Conservation (phyloP, 2,113 vertebrate species). For the Malaclemys terrapin region DNA sequence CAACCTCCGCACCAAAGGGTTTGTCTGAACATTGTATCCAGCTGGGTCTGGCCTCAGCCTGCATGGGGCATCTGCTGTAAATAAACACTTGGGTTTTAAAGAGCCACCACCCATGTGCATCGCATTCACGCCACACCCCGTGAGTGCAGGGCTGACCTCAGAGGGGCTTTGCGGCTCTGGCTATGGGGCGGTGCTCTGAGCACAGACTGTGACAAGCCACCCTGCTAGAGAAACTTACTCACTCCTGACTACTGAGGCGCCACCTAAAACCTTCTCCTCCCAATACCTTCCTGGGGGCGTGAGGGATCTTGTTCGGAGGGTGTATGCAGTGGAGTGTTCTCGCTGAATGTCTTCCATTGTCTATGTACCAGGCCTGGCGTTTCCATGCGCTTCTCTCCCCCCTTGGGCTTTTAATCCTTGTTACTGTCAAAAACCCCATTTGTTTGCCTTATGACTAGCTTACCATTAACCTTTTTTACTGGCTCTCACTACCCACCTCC, state of each 20-base stretch:
- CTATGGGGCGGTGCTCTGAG: not conserved
- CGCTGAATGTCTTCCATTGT: not conserved
- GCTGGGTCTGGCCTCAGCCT: not conserved
- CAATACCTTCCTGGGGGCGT: not conserved
- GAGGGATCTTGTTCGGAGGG: not conserved
- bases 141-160: not conserved
- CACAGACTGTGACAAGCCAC: not conserved
- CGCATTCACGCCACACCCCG: rapidly evolving
- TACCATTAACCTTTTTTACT: not conserved
- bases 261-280: not conserved
- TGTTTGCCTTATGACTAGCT: not conserved
- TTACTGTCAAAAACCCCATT: not conserved
- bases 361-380: not conserved
- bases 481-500: not conserved
- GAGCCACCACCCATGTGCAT: not conserved
- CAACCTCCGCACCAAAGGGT: not conserved
- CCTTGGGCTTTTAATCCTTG: not conserved
- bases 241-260: not conserved
- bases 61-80: not conserved
- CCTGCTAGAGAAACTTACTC: not conserved
- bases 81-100: not conserved
- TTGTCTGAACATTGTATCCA: not conserved
- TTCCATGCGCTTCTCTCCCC: not conserved
- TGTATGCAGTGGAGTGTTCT: not conserved
- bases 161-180: not conserved